Percentiles rank a stretch among this genome's conserved stretches.
These are phyloP conservation scores for Girardia tigrina DNA, from an alignment of 2,888 invertebrate species.

Conservation along the genomic window DNA sequence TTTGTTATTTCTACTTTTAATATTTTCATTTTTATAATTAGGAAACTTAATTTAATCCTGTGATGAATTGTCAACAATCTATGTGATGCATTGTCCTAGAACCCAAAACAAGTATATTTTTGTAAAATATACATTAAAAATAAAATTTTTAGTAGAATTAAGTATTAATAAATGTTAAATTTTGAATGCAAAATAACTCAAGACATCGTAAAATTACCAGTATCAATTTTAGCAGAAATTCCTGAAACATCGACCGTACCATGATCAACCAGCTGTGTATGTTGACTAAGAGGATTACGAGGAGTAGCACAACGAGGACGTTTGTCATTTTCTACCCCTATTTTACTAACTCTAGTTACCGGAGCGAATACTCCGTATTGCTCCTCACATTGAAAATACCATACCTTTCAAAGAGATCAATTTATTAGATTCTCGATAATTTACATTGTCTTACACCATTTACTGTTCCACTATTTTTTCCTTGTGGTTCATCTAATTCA, in stretches of 20 bases:
- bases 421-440: not conserved
- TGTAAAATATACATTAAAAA: too few species aligned
- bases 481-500: constrained; percentile 52
- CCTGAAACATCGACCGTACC: constrained; percentile 48
- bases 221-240: constrained; percentile 51
- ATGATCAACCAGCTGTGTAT: constrained; percentile 35
- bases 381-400: constrained; percentile 50
- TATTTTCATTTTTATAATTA: too few species aligned
- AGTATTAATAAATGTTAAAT: too few species aligned
- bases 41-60: too few species aligned
- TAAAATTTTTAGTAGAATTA: too few species aligned
- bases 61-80: too few species aligned
- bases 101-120: too few species aligned
- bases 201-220: constrained; percentile 43
- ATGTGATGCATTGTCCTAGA: too few species aligned
- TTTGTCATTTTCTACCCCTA: not conserved
- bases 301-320: not conserved
- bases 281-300: not conserved
- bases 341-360: constrained; percentile 27
- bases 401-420: constrained; percentile 36
- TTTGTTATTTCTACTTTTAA: too few species aligned
- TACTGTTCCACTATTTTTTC: constrained; percentile 53
- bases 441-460: constrained; percentile 48
- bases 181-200: too few species aligned
- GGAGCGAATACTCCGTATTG: constrained; percentile 47